Evolutionary conservation across 2,113 vertebrate species (phyloP).

Genomic region (Melanerpes aurifrons): DNA sequence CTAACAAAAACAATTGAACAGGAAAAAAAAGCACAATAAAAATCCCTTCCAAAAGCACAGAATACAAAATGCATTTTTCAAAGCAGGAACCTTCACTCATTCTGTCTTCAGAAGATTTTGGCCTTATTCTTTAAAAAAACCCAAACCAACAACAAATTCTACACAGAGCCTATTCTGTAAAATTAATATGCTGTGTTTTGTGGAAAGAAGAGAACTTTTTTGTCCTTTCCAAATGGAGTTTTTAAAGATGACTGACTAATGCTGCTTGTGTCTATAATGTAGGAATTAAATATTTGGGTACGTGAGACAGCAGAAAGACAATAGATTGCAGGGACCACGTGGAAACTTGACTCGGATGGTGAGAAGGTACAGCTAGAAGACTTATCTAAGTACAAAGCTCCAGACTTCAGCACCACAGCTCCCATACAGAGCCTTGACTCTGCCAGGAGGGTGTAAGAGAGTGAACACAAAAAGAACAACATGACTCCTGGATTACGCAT

Average conservation of each 20-base stretch:
- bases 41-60: neutral
- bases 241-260: neutral
- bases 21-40: neutral
- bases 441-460: neutral
- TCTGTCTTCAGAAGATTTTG: neutral
- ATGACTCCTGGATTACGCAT: neutral
- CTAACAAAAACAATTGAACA: constrained; percentile 3
- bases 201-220: neutral
- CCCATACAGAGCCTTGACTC: neutral
- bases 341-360: neutral
- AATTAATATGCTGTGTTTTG: neutral
- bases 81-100: neutral
- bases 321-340: neutral
- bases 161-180: neutral
- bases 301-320: neutral
- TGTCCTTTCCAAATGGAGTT: neutral
- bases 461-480: neutral
- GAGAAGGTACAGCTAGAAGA: neutral
- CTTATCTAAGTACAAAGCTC: neutral
- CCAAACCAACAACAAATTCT: neutral
- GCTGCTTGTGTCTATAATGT: neutral
- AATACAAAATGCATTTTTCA: constrained; percentile 8
- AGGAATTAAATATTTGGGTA: neutral
- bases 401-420: neutral
- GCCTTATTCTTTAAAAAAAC: neutral